phyloP scores from a whole-genome alignment of 2,113 vertebrate species.

The Hyla sarda region DNA sequence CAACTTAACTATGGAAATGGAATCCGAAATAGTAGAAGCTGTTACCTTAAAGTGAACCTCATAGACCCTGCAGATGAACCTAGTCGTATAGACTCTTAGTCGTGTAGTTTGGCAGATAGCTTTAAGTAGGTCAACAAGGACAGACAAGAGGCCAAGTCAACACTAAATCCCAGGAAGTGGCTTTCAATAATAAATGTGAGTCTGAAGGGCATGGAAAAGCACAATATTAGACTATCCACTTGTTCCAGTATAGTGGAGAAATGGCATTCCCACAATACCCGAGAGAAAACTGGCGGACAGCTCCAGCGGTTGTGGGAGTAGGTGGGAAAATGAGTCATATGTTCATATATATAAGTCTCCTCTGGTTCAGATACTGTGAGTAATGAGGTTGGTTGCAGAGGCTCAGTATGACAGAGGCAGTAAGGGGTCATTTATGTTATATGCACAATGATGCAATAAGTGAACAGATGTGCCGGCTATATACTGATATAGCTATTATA shows the following conservation, averaged over 20 bases:
- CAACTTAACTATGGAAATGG: too few species aligned
- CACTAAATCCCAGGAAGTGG: not conserved
- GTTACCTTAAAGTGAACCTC: too few species aligned
- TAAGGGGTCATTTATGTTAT: not conserved
- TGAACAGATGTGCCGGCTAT: not conserved
- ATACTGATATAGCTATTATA: not conserved
- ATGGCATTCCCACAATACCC: constrained; percentile 34
- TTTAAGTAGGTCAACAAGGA: constrained; percentile 5
- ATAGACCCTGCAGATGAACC: too few species aligned
- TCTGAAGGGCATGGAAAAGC: not conserved
- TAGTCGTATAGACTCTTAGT: not conserved
- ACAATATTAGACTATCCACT: constrained; percentile 2
- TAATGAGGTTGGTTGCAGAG: not conserved
- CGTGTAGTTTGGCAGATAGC: not conserved
- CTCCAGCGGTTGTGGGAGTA: not conserved
- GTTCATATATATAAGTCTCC: not conserved
- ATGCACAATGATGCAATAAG: not conserved
- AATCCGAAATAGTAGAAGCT: too few species aligned
- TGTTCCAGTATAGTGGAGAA: constrained; percentile 7
- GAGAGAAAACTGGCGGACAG: not conserved
- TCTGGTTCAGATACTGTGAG: not conserved
- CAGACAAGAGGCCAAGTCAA: not conserved
- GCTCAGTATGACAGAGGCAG: not conserved
- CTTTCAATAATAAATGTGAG: not conserved
- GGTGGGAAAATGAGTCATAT: constrained; percentile 6